A percentile compares a stretch with the other conserved stretches of the same genome.
These are phyloP conservation scores for Eutrigla gurnardus DNA, from an alignment of 2,797 vertebrate genomes.

Conservation along the genomic window DNA sequence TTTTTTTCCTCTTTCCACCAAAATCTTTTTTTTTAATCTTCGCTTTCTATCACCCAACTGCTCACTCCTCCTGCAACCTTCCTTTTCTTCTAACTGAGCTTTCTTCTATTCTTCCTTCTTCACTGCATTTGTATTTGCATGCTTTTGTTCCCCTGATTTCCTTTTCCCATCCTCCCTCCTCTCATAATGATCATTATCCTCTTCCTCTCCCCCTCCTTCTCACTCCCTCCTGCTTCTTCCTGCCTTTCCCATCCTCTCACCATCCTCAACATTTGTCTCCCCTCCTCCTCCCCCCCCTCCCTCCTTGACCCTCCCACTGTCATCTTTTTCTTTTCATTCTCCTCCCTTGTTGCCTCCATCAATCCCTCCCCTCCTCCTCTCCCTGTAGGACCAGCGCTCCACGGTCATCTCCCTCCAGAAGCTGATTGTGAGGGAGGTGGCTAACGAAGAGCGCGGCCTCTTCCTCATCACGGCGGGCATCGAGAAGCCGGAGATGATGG, in stretches of 20 bases:
- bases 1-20: background rate
- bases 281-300: constrained; percentile 32
- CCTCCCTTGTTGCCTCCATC: constrained; percentile 40
- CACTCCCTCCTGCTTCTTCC: constrained; percentile 9
- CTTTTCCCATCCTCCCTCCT: constrained; percentile 9
- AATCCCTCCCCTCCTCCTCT: constrained; percentile 29
- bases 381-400: constrained; percentile 92
- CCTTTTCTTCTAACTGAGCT: background rate
- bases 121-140: constrained; percentile 5
- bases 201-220: constrained; percentile 6
- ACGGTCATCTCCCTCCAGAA: constrained; percentile 98
- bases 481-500: constrained; percentile 95
- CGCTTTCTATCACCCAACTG: background rate
- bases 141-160: constrained; percentile 5
- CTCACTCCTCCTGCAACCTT: background rate
- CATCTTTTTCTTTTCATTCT: constrained; percentile 33
- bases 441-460: constrained; percentile 95
- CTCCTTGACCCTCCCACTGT: constrained; percentile 62
- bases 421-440: constrained; percentile 95
- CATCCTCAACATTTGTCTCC: constrained; percentile 26
- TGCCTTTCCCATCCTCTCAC: constrained; percentile 33
- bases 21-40: background rate
- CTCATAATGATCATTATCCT: constrained; percentile 24
- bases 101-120: constrained; percentile 3
- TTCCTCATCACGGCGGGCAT: constrained; percentile 95